Evolutionary conservation across 1,140 invertebrate species (phyloP), one percentile per base, ranked within the genome.

Genomic region (Fopius arisanus): DNA sequence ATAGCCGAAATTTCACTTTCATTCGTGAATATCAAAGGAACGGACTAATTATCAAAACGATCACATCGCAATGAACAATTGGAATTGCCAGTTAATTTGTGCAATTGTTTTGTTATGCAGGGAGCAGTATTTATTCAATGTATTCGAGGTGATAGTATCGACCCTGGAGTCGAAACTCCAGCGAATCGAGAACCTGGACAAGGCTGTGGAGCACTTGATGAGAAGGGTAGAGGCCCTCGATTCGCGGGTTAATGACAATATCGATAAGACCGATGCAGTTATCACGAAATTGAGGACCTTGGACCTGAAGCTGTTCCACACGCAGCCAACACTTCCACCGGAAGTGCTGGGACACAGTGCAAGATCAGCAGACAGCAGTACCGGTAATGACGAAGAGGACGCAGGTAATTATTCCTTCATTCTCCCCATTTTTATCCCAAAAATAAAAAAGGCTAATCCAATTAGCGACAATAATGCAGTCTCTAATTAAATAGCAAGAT

Each of bases 61-160:
- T 16, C 12, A 67, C 33, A 37, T 37, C 2, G n/a, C 16, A 41
- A 1, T 40, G n/a, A 37, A 67, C 21, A 19, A 19, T n/a, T 67
- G n/a, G n/a, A n/a, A n/a, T n/a, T n/a, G n/a, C n/a, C n/a, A 4
- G 14, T 16, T 6, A 16, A 43, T 26, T 43, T 19, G n/a, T 14
- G 14, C 6, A 0, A 0, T 1, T 65, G n/a, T 68, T 70, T 62
- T 26, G 9, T 59, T 12, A 93, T 93, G 59, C 92, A 96, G 95
- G 85, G 95, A 96, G 83, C 94, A 96, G 83, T 95, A 96, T 83
- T 90, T 96, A 41, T 94, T 95, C 85, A 94, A 95, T 80, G 93
- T 96, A 31, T 96, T 96, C 86, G 95, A 96, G 85, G 93, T 95
- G 9, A 94, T 96, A 75, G 93, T 96, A 21, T 95, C 94, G 70